Conservation (phyloP, 2,888 invertebrate genomes). For the Stenotaenia linearis region DNA sequence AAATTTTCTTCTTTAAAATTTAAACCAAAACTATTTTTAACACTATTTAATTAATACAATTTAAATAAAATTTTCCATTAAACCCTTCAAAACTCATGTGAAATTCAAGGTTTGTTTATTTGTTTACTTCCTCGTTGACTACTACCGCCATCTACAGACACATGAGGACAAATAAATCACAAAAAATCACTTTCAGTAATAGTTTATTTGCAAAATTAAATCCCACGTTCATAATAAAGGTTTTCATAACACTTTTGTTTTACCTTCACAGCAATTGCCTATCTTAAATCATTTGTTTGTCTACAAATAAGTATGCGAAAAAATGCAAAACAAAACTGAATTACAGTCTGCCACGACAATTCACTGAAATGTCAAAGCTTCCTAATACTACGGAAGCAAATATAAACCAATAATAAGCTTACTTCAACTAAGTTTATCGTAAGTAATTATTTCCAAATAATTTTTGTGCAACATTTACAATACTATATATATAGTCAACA, state of each 20-base stretch:
- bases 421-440: neutral
- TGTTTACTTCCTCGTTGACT: too few species aligned
- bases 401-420: neutral
- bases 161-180: too few species aligned
- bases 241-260: neutral
- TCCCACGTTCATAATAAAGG: neutral
- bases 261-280: neutral
- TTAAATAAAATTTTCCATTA: too few species aligned
- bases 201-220: neutral
- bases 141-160: too few species aligned
- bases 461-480: neutral
- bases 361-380: neutral
- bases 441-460: slow-evolving; percentile 4
- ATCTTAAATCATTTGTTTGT: neutral
- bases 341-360: neutral
- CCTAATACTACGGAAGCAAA: neutral
- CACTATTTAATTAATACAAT: too few species aligned
- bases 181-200: neutral
- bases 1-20: too few species aligned
- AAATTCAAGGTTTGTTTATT: too few species aligned
- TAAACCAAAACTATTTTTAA: too few species aligned
- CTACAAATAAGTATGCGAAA: slow-evolving; percentile 9
- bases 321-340: neutral
- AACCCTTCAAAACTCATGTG: too few species aligned
- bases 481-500: neutral